Percentiles rank a stretch among this genome's conserved stretches.
These are phyloP conservation scores for Diaperis boleti DNA, from an alignment of 2,888 invertebrate genomes.

Conservation along the genomic window DNA sequence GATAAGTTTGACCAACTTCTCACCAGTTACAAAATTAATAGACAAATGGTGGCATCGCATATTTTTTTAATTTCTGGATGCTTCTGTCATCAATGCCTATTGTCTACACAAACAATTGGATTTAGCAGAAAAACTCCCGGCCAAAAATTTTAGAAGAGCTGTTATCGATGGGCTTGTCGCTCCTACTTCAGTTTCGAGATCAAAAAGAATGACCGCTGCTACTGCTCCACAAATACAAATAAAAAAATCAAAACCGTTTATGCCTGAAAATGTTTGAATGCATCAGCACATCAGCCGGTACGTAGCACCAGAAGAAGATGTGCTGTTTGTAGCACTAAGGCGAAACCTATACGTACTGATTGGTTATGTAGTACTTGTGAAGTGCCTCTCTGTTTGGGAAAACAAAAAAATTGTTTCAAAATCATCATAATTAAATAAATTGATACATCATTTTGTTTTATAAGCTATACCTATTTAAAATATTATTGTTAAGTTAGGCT, in stretches of 20 bases:
- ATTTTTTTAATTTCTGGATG: constrained; percentile 27
- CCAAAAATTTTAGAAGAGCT: constrained; percentile 20
- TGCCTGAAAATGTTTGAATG: constrained; percentile 4
- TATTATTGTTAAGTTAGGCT: too few relatives aligned
- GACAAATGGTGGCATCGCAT: constrained; percentile 32
- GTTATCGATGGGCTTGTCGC: not conserved
- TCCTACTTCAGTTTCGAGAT: not conserved
- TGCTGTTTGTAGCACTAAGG: constrained; percentile 45
- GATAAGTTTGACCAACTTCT: constrained; percentile 37
- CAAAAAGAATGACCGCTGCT: not conserved
- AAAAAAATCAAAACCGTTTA: not conserved
- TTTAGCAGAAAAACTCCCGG: not conserved
- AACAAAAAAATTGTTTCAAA: constrained; percentile 37
- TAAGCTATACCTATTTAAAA: too few relatives aligned
- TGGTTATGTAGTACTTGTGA: constrained; percentile 46
- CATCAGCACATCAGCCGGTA: constrained; percentile 36
- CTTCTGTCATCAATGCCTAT: constrained; percentile 13
- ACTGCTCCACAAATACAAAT: not conserved
- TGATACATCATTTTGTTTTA: too few relatives aligned
- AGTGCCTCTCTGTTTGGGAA: constrained; percentile 43
- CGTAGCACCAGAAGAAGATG: constrained; percentile 41
- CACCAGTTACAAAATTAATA: constrained; percentile 29
- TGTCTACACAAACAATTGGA: constrained; percentile 11
- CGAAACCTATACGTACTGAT: constrained; percentile 43
- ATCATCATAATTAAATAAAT: not conserved